Conservation (phyloP, 2,797 vertebrate species). For the Falco concolor region DNA sequence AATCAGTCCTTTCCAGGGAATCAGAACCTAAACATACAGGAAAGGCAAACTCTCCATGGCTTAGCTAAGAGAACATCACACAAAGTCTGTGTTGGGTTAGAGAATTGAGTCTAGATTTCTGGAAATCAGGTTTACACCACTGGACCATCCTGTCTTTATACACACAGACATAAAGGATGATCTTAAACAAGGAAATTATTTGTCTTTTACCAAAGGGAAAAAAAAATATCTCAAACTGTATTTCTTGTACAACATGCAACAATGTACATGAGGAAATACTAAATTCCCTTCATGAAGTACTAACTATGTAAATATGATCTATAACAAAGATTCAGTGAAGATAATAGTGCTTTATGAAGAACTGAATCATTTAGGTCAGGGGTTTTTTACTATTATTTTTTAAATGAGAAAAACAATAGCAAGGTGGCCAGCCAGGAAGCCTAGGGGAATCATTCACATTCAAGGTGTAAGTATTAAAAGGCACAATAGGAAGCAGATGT, state of each 20-base stretch:
- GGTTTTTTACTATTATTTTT: not conserved
- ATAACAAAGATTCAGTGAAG: not conserved
- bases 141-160: not conserved
- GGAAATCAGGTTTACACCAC: not conserved
- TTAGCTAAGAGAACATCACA: not conserved
- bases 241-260: not conserved
- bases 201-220: not conserved
- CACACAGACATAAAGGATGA: fast-evolving
- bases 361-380: not conserved
- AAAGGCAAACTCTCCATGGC: not conserved
- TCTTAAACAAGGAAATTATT: not conserved
- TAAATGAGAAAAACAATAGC: not conserved
- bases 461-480: constrained; percentile 48
- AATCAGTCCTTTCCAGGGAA: not conserved
- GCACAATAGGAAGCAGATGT: constrained; percentile 59
- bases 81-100: not conserved
- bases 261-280: not conserved
- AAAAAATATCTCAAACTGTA: not conserved
- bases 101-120: not conserved
- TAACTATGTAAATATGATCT: not conserved
- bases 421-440: constrained; percentile 44
- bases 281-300: not conserved
- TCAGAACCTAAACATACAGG: fast-evolving
- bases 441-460: not conserved
- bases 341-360: not conserved